Evolutionary conservation across 2,888 invertebrate species (phyloP).

Genomic region (Philopedon plagiatum): DNA sequence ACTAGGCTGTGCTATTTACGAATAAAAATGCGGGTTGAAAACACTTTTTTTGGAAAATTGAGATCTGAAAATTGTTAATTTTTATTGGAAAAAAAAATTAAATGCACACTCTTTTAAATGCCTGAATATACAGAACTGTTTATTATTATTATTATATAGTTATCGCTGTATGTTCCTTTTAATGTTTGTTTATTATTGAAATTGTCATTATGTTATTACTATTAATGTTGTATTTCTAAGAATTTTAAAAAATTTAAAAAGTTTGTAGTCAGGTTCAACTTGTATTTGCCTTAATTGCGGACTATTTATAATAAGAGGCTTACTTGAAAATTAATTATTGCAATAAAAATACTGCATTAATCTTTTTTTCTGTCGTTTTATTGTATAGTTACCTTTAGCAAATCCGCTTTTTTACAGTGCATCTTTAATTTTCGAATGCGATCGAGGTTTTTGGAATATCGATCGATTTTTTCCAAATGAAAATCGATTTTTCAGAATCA

Average conservation of each 20-base stretch:
- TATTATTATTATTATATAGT: constrained; percentile 23
- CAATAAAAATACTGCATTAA: constrained; percentile 40
- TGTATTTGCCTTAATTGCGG: constrained; percentile 34
- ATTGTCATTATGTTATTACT: constrained; percentile 35
- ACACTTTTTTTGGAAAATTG: neutral
- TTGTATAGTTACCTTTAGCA: constrained; percentile 62
- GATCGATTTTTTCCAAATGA: neutral
- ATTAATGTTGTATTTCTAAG: constrained; percentile 43
- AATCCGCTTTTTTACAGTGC: constrained; percentile 57
- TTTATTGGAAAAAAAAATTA: neutral
- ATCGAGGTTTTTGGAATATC: too few species aligned
- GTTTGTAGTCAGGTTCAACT: constrained; percentile 32
- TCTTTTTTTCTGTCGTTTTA: constrained; percentile 15
- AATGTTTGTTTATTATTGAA: constrained; percentile 29
- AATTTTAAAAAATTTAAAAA: constrained; percentile 33
- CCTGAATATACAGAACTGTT: constrained; percentile 27
- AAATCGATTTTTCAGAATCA: too few species aligned
- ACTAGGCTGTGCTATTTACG: constrained; percentile 34
- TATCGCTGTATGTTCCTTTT: constrained; percentile 32
- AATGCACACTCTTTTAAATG: constrained; percentile 21
- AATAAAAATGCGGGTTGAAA: constrained; percentile 32
- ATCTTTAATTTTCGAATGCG: too few species aligned
- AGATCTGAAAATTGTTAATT: constrained; percentile 20
- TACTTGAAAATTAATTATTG: constrained; percentile 39
- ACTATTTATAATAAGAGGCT: constrained; percentile 34